Base-by-base conservation (phyloP, 2,888 invertebrate genomes). In the Drosophila hamatofila region DNA sequence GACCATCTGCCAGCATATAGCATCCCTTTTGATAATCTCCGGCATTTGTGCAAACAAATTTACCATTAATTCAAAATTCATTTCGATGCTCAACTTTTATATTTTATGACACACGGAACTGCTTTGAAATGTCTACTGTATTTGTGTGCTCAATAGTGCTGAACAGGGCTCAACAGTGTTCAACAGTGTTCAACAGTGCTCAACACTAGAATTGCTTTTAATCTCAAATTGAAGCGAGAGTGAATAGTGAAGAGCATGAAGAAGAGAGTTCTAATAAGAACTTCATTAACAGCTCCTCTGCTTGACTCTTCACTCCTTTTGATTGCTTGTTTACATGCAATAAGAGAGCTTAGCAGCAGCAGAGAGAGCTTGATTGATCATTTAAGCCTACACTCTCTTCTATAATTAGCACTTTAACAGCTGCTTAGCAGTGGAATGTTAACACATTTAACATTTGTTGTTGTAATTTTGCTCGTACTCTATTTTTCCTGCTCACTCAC, bases 1-100 rank as follows among this genome's bases (percentile, higher is more conserved):
- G 16, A 1, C 23, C 0, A 35, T n/a, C 5, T 33, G 46, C 85
- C 88, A 88, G 2, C 16, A 2, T 5, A 49, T 7, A 0, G 54
- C 35, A 8, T 82, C 68, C 8, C 4, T n/a, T 23, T 39, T 42
- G 6, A 83, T 64, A 0, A 7, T 25, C 1, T n/a, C 5, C 3
- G 65, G 51, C 41, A 83, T 79, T 5, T n/a, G n/a, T n/a, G n/a
- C n/a, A n/a, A n/a, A n/a, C n/a, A n/a, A n/a, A n/a, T n/a, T n/a
- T n/a, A n/a, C n/a, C n/a, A n/a, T n/a, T n/a, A n/a, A n/a, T n/a
- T n/a, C n/a, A n/a, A n/a, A n/a, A n/a, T n/a, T 6, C 79, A 74
- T 78, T 11, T 37, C 27, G 35, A 8, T 2, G 52, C 52, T 12
- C 14, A 6, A 16, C 11, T n/a, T n/a, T n/a, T n/a, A n/a, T n/a